Conservation (phyloP, 2,888 invertebrate species). For the Microchrysa polita region DNA sequence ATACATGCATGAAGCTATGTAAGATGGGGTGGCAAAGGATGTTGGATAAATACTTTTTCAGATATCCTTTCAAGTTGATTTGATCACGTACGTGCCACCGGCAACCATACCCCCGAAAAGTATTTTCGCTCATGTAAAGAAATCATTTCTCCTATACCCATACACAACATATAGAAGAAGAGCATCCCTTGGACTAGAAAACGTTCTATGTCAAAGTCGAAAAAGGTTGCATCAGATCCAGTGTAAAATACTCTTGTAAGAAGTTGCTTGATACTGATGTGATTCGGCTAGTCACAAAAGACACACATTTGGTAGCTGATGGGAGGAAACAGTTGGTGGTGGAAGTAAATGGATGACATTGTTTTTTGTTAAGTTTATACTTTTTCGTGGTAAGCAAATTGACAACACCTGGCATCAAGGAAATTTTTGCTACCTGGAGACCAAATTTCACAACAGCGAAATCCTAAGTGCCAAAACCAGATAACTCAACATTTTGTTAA, state of each 20-base stretch:
- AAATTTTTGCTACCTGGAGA: too few relatives aligned
- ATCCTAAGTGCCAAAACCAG: too few relatives aligned
- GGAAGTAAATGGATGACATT: too few relatives aligned
- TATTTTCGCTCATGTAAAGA: neutral
- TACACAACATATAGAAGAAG: too few relatives aligned
- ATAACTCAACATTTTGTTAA: too few relatives aligned
- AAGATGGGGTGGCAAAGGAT: conserved; percentile 13
- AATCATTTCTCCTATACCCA: conserved; percentile 23
- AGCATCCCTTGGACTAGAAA: neutral
- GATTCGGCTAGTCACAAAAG: neutral
- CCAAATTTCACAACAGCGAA: too few relatives aligned
- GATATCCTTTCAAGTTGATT: conserved; percentile 50
- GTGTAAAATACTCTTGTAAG: conserved; percentile 8
- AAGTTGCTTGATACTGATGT: conserved; percentile 15
- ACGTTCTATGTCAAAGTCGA: conserved; percentile 3
- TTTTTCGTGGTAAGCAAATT: too few relatives aligned
- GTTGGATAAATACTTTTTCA: conserved; percentile 40
- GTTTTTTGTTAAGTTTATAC: too few relatives aligned
- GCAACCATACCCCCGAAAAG: conserved; percentile 27
- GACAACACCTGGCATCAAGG: too few relatives aligned
- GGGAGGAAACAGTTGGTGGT: too few relatives aligned
- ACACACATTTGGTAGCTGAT: too few relatives aligned
- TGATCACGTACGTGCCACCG: conserved; percentile 47
- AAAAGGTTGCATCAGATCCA: conserved; percentile 34
- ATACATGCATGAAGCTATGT: conserved; percentile 34